Evolutionary conservation across 2,113 vertebrate species (phyloP).

Genomic region (Telmatochromis sp.): DNA sequence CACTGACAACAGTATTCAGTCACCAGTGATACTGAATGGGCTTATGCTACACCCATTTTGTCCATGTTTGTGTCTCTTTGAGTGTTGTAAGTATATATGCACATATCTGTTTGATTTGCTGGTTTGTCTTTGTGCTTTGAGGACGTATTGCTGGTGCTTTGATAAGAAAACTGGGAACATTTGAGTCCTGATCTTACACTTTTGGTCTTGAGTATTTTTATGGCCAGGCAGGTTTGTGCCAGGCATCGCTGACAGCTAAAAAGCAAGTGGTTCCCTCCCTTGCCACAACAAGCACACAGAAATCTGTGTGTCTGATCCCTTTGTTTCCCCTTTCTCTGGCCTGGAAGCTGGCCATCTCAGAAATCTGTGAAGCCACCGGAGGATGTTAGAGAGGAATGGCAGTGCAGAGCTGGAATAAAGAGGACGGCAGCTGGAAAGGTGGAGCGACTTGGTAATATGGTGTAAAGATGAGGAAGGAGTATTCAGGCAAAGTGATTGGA

Average conservation of each 20-base stretch:
- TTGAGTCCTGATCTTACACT: constrained; percentile 5
- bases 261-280: constrained; percentile 17
- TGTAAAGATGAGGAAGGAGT: not conserved
- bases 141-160: not conserved
- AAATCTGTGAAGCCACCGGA: constrained; percentile 16
- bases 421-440: not conserved
- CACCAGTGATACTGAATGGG: not conserved
- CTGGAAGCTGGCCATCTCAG: constrained; percentile 3
- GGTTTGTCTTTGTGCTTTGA: not conserved
- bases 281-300: not conserved
- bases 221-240: not conserved
- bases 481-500: not conserved
- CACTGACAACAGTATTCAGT: not conserved
- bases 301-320: not conserved
- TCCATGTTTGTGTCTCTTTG: not conserved
- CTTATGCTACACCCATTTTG: not conserved
- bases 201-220: constrained; percentile 14
- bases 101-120: not conserved
- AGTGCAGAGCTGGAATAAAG: not conserved
- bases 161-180: not conserved
- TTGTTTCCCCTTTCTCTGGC: not conserved
- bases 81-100: not conserved
- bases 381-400: not conserved
- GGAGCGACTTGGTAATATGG: not conserved
- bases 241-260: constrained; percentile 26